Evolutionary conservation across 1,140 invertebrate species (phyloP).

Genomic region (Tetramorium alpestre): DNA sequence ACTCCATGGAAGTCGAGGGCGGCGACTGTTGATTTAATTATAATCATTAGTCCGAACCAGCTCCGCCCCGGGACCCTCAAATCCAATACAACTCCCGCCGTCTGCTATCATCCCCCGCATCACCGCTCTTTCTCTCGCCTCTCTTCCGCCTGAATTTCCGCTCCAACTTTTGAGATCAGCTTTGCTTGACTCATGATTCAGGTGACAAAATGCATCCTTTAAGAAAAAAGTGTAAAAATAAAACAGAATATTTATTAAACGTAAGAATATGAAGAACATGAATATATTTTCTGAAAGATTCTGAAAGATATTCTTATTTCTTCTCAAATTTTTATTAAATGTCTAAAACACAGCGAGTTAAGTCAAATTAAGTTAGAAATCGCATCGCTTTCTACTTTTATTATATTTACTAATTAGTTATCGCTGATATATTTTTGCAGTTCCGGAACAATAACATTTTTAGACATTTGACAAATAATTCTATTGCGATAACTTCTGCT

Average conservation of each 20-base stretch:
- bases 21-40: slow-evolving; percentile 85
- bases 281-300: neutral
- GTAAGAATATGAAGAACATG: neutral
- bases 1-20: slow-evolving; percentile 78
- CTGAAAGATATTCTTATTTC: neutral
- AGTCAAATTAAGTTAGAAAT: neutral
- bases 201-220: neutral
- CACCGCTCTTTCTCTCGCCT: slow-evolving; percentile 38
- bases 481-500: neutral
- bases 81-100: slow-evolving; percentile 80
- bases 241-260: neutral
- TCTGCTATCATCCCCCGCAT: slow-evolving; percentile 66
- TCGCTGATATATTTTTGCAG: neutral
- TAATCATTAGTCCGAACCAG: slow-evolving; percentile 81
- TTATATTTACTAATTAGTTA: neutral
- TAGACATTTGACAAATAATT: neutral
- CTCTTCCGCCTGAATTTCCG: slow-evolving; percentile 16
- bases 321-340: neutral
- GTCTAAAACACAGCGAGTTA: neutral
- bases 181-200: neutral
- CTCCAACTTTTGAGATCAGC: slow-evolving; percentile 9
- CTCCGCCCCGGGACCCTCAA: slow-evolving; percentile 82
- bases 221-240: neutral
- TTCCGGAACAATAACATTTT: neutral
- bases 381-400: neutral